phyloP scores from a whole-genome alignment of 2,113 vertebrate species.

The Australoheros scitulus region DNA sequence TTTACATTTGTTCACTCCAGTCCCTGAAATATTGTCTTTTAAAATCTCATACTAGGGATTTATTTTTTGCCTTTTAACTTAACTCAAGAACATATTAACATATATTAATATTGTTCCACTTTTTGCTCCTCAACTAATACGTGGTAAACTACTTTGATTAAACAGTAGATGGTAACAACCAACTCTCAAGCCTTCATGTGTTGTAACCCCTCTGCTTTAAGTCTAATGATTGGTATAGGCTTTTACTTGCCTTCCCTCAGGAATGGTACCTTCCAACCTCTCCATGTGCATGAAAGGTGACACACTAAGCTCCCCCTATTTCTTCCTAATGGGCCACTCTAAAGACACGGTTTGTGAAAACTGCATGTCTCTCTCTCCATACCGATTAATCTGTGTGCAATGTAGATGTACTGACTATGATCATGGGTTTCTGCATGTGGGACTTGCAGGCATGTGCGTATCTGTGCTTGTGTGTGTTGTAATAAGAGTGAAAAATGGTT shows the following conservation, averaged over 20 bases:
- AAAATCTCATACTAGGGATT: not conserved
- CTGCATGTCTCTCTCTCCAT: conserved; percentile 85
- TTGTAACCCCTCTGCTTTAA: conserved; percentile 90
- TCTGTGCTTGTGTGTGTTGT: not conserved
- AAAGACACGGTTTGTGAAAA: conserved; percentile 99
- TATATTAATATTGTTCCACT: conserved; percentile 39
- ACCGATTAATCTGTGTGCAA: conserved; percentile 55
- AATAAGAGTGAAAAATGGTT: conserved; percentile 31
- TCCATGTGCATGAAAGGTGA: conserved; percentile 99
- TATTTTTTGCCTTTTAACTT: conserved; percentile 15
- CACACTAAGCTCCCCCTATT: conserved; percentile 99
- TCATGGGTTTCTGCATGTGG: conserved; percentile 27
- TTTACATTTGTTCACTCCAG: not conserved
- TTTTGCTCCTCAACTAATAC: conserved; percentile 29
- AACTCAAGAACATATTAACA: conserved; percentile 53
- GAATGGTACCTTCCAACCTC: conserved; percentile 99
- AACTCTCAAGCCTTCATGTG: conserved; percentile 57
- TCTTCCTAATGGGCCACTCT: conserved; percentile 99
- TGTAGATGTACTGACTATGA: conserved; percentile 21
- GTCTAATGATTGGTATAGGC: conserved; percentile 98
- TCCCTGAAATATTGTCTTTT: not conserved
- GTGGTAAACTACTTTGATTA: not conserved
- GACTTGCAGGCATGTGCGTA: conserved; percentile 1
- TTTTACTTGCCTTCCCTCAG: conserved; percentile 99
- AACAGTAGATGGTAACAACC: conserved; percentile 20